Evolutionary conservation across 2,797 vertebrate genomes (phyloP), one percentile per base, ranked within the genome.

Genomic region (Holocentrus rufus): DNA sequence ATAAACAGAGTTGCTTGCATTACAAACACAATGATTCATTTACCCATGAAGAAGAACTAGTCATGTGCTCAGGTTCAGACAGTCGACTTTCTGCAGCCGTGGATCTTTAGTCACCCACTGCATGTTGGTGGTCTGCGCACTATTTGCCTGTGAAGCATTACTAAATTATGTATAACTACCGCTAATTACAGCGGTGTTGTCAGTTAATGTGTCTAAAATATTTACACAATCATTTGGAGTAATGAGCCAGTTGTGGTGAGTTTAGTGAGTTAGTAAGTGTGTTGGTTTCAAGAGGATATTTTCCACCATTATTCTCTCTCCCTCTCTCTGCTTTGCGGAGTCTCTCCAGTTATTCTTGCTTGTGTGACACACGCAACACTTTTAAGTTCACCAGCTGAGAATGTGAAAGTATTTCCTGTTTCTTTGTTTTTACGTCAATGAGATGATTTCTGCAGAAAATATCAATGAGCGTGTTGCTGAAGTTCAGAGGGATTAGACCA

Each of bases 201-300:
- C 72, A 85, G n/a, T 70, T 82, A 72, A 72, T 53, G 56, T 79
- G 58, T 76, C 67, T 67, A 76, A 80, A 82, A 80, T 88, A 86
- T 91, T 91, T 89, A 85, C 72, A 55, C 68, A 39, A 73, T 84
- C 52, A 72, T 81, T 76, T 80, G 23, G 55, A 63, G 54, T 81
- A 82, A 90, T 79, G 46, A 69, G 46, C 57, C 71, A 18, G 30
- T 71, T 52, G 23, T 55, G 47, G 61, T 56, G 39, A 46, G 54
- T 72, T 55, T 46, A 39, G 17, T 80, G 44, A 77, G 72, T 74
- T 46, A 49, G 58, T 31, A 46, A 25, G 31, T 60, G 64, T 85
- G 47, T 65, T 25, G 56, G 54, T 46, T 76, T 64, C 27, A 67
- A 44, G 77, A 58, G 34, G 44, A 73, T 49, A 68, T 62, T 60